A percentile compares a stretch with the other conserved stretches of the same genome.
Conservation (phyloP, 2,888 invertebrate species). For the Habrosyne pyritoides region DNA sequence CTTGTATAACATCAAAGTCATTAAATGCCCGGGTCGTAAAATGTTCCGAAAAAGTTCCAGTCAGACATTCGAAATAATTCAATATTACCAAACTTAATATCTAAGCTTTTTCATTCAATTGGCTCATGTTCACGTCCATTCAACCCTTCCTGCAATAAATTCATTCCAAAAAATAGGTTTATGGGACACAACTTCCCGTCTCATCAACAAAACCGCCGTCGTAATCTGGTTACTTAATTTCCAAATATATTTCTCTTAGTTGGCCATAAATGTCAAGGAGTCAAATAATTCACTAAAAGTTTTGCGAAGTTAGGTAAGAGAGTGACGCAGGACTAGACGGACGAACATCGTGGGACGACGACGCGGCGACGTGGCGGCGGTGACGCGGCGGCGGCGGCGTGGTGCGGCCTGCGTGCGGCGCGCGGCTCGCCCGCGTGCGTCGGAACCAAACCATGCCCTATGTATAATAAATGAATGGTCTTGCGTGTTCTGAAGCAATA, state of each 20-base stretch:
- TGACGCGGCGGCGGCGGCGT: not conserved
- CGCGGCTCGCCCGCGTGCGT: not conserved
- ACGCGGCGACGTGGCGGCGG: not conserved
- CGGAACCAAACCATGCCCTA: conserved; percentile 4
- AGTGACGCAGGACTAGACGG: conserved; percentile 25
- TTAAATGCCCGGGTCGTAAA: too few species aligned
- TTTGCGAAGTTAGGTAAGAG: conserved; percentile 45
- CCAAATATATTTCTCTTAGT: conserved; percentile 70
- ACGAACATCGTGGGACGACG: not conserved
- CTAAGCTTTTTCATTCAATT: not conserved
- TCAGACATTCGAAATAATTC: too few species aligned
- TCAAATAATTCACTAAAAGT: conserved; percentile 64
- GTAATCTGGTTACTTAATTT: conserved; percentile 74
- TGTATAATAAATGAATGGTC: conserved; percentile 70
- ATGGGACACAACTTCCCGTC: conserved; percentile 60
- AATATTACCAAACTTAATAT: not conserved
- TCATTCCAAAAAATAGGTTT: conserved; percentile 68
- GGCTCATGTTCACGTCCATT: conserved; percentile 37
- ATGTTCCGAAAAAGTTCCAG: too few species aligned
- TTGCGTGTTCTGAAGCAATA: conserved; percentile 65
- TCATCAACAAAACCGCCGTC: conserved; percentile 67
- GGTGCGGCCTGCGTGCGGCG: not conserved
- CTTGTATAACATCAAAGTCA: too few species aligned
- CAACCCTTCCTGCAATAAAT: conserved; percentile 70
- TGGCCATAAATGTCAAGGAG: conserved; percentile 68